Evolutionary conservation across 1,140 invertebrate species (phyloP).

Genomic region (Aphaenogaster rudis): DNA sequence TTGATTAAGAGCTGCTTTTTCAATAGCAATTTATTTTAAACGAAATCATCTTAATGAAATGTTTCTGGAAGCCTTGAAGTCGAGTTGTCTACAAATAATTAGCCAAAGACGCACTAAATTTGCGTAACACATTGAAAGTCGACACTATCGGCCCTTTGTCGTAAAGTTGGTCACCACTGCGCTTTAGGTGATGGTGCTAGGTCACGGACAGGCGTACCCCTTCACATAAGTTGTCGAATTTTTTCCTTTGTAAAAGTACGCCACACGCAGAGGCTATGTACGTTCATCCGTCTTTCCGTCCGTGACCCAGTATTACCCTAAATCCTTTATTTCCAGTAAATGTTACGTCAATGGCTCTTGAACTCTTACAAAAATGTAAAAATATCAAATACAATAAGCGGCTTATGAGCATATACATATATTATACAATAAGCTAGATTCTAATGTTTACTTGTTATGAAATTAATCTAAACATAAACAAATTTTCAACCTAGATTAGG

Average conservation of each 20-base stretch:
- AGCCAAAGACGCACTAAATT: neutral
- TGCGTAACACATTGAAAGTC: neutral
- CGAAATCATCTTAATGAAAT: neutral
- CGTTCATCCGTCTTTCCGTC: slow-evolving; percentile 21
- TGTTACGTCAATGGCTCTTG: neutral
- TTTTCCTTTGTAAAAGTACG: slow-evolving; percentile 59
- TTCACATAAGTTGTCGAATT: slow-evolving; percentile 48
- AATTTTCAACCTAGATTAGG: too few relatives aligned
- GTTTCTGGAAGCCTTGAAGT: neutral
- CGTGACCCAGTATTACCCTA: slow-evolving; percentile 48
- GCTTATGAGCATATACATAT: too few relatives aligned
- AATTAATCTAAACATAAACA: too few relatives aligned
- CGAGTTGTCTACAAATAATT: neutral
- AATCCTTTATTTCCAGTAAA: slow-evolving; percentile 38
- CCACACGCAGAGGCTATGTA: slow-evolving; percentile 4
- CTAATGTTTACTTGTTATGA: too few relatives aligned
- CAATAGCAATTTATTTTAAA: neutral
- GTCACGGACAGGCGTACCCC: slow-evolving; percentile 51
- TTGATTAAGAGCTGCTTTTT: neutral
- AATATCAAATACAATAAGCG: neutral
- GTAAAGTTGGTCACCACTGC: slow-evolving; percentile 48
- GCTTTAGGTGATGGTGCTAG: slow-evolving; percentile 49
- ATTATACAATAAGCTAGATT: too few relatives aligned
- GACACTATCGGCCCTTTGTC: neutral
- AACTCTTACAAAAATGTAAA: neutral